Percentiles rank a stretch among this genome's conserved stretches.
Conservation (phyloP, 2,888 invertebrate genomes). For the Cheilosia impressa region DNA sequence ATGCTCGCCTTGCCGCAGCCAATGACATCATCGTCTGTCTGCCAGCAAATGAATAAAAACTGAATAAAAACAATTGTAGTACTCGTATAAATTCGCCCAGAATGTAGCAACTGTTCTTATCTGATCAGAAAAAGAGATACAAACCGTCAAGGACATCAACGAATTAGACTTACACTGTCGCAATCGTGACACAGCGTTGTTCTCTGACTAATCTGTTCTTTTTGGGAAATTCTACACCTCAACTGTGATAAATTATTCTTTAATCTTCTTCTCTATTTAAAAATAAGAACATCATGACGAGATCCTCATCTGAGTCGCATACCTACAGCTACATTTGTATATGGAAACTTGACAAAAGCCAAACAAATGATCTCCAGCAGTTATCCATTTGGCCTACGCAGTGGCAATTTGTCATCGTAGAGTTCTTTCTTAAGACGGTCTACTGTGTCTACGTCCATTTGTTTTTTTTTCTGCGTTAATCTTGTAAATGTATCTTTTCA, state of each 20-base stretch:
- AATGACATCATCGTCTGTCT: constrained; percentile 49
- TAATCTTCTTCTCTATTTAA: constrained; percentile 20
- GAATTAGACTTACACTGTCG: constrained; percentile 29
- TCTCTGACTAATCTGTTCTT: constrained; percentile 40
- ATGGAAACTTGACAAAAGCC: constrained; percentile 37
- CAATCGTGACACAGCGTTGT: constrained; percentile 24
- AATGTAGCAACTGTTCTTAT: constrained; percentile 22
- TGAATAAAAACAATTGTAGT: not conserved
- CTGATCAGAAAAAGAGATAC: constrained; percentile 10
- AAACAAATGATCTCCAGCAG: constrained; percentile 39
- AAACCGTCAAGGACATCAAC: constrained; percentile 40
- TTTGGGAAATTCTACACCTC: constrained; percentile 30
- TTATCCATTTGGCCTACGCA: constrained; percentile 51
- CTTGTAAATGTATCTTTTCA: constrained; percentile 63
- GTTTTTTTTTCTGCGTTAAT: constrained; percentile 38
- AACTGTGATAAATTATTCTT: constrained; percentile 41
- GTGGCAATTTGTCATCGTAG: constrained; percentile 50
- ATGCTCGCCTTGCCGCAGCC: not conserved
- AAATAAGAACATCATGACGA: not conserved
- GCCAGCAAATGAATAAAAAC: not conserved
- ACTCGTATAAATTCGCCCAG: constrained; percentile 45
- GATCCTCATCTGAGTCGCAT: constrained; percentile 46
- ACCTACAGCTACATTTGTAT: not conserved
- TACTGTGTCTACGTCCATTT: not conserved
- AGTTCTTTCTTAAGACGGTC: constrained; percentile 21